These are phyloP conservation scores for Brenthis ino DNA, from an alignment of 2,888 invertebrate species.

Conservation along the genomic window DNA sequence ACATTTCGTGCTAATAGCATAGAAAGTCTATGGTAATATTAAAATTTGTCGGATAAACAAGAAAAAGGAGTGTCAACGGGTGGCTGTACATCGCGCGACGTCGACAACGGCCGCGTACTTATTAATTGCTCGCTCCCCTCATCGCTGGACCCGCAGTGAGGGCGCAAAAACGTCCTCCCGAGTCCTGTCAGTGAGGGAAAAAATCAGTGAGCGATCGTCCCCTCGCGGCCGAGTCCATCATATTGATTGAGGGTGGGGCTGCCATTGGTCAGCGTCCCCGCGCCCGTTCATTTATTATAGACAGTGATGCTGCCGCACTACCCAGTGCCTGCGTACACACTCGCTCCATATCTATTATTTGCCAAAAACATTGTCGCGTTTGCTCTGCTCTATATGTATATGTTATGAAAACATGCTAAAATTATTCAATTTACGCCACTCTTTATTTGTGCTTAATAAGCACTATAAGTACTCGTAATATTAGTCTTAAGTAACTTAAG, in stretches of 20 bases:
- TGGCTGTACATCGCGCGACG: conserved; percentile 39
- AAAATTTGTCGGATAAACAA: conserved; percentile 36
- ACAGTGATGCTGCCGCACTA: conserved; percentile 72
- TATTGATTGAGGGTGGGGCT: conserved; percentile 83
- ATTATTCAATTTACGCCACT: neutral
- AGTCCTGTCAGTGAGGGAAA: conserved; percentile 82
- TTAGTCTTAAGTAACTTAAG: neutral
- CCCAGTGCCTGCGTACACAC: conserved; percentile 31
- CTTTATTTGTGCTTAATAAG: no score
- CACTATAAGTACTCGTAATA: neutral
- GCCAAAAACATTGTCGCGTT: no score
- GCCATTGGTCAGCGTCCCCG: conserved; percentile 81
- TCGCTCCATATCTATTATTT: neutral
- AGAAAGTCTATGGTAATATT: conserved; percentile 22
- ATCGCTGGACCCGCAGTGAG: conserved; percentile 61
- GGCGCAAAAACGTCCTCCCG: conserved; percentile 81
- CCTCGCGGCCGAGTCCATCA: conserved; percentile 82
- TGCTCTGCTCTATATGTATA: neutral
- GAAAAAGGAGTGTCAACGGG: conserved; percentile 64
- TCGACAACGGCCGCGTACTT: conserved; percentile 62
- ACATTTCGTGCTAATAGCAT: neutral
- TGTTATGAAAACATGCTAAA: neutral
- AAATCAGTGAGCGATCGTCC: conserved; percentile 83
- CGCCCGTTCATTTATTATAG: conserved; percentile 83
- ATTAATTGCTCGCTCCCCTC: conserved; percentile 79